Evolutionary conservation across 2,113 vertebrate species (phyloP).

Genomic region (Dicrurus megarhynchus): DNA sequence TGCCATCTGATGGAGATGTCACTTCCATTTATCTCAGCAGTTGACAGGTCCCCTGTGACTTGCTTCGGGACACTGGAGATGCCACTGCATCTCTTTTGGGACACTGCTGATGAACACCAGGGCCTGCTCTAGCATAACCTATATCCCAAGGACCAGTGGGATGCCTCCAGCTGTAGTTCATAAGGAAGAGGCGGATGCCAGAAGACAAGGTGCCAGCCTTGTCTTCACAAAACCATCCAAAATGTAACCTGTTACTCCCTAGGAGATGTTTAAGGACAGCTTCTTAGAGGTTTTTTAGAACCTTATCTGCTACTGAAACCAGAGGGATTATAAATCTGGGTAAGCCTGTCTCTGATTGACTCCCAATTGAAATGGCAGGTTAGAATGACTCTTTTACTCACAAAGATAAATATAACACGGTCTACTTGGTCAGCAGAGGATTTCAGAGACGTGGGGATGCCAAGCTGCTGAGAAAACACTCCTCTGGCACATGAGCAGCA

Average conservation of each 20-base stretch:
- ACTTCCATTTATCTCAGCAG: neutral
- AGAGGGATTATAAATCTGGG: neutral
- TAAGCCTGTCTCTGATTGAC: neutral
- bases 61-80: neutral
- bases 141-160: neutral
- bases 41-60: neutral
- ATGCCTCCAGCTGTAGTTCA: neutral
- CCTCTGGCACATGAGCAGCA: neutral
- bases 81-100: neutral
- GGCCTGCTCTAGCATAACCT: fast-evolving
- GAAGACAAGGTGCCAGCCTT: neutral
- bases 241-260: neutral
- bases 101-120: neutral
- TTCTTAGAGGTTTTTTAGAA: neutral
- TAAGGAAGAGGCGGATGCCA: neutral
- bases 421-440: neutral
- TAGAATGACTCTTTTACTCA: neutral
- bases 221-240: neutral
- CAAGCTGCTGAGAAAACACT: neutral
- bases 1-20: neutral
- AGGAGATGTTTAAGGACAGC: neutral
- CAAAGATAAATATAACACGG: neutral
- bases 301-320: neutral
- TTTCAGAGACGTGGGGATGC: neutral
- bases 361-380: neutral